Base-by-base conservation (phyloP, 1,140 invertebrate genomes). In the Drosophila sproati region DNA sequence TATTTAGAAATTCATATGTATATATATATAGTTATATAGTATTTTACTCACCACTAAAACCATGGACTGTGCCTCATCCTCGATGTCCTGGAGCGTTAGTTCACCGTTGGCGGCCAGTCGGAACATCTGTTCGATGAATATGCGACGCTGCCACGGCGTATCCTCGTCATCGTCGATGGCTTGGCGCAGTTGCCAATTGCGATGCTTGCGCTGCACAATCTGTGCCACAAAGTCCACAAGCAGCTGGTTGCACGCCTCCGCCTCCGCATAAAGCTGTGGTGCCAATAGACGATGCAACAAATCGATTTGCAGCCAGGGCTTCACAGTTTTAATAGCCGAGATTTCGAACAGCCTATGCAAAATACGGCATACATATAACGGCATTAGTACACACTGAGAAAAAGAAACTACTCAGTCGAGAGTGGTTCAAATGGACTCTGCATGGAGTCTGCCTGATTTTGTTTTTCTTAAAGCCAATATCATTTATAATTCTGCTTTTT, bases 41-140 rank as follows among this genome's bases (percentile, higher is more conserved):
- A 0, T 20, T 20, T 29, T 39, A 73, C 82, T 85, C 12, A 91
- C 91, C 90, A 92, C 91, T 50, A 92, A 45, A 0, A 92, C 82
- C 91, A 92, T 92, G 3, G 91, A 92, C 47, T 92, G 87, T 0
- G 91, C 79, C 74, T 92, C 91, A 51, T 92, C 73, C 71, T 91
- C 87, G 45, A 92, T 89, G 35, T 92, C 91, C 67, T 92, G 75
- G 20, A 91, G 60, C 2, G 85, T 89, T 31, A 92, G 50, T 39
- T 92, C 88, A 0, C 88, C 88, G 4, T 77, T 80, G 59, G 91
- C 91, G 4, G 88, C 91, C 85, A 92, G 57, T 20, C 90, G 79
- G 29, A 92, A 92, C 68, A 92, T 89, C 59, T 92, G 91, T 51
- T 92, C 91, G 12, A 92, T 92, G 50, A 92, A 92, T 39, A 92